Conservation (phyloP, 2,113 vertebrate genomes). For the Polypterus senegalus region DNA sequence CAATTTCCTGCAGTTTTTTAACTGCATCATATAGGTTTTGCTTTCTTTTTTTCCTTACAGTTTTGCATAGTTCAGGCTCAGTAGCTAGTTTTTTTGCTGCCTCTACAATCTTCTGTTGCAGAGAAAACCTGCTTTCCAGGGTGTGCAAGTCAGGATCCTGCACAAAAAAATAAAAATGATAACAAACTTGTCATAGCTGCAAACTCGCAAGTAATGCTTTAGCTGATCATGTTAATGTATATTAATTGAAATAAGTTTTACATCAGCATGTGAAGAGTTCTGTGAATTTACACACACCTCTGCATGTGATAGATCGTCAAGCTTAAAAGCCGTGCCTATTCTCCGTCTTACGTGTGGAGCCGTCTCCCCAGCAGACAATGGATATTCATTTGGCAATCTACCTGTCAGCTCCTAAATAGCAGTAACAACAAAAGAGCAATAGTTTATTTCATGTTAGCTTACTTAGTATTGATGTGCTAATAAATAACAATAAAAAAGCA, state of each 20-base stretch:
- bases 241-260: too few species aligned
- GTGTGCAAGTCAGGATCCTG: conserved; percentile 81
- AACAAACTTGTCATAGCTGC: too few species aligned
- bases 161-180: conserved; percentile 3
- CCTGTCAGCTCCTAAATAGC: conserved; percentile 74
- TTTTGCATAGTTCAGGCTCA: conserved; percentile 78
- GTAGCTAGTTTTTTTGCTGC: conserved; percentile 75
- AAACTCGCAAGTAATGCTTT: too few species aligned
- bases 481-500: too few species aligned
- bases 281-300: conserved; percentile 45
- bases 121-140: conserved; percentile 78
- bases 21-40: conserved; percentile 69
- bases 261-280: too few species aligned
- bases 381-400: conserved; percentile 81
- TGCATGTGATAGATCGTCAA: conserved; percentile 72
- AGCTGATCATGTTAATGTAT: too few species aligned
- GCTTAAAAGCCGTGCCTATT: conserved; percentile 73
- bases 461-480: background rate
- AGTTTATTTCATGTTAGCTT: background rate
- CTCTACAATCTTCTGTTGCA: conserved; percentile 89
- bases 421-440: conserved; percentile 18
- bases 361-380: conserved; percentile 71
- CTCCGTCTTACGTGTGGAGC: conserved; percentile 67
- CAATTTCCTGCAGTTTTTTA: conserved; percentile 75
- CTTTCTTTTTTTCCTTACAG: conserved; percentile 80